Evolutionary conservation across 2,888 invertebrate genomes (phyloP), one percentile per base, ranked within the genome.

Genomic region (Rhorus exstirpatorius): DNA sequence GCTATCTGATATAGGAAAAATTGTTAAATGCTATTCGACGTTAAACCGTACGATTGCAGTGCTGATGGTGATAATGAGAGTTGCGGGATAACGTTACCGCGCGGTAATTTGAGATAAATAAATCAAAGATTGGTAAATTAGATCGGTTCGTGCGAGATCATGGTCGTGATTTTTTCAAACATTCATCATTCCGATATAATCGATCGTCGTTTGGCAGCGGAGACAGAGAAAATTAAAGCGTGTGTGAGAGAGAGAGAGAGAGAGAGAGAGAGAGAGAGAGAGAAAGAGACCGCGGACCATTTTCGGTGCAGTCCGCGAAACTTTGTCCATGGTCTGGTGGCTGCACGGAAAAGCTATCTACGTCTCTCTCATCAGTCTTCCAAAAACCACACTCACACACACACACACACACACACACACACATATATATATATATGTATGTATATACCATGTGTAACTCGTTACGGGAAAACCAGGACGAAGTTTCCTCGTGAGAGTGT

Each of bases 381-480:
- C 61, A 51, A 19, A 31, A 10, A 21, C 21, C 19, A 41, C 10
- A n/a, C 12, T n/a, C n/a, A n/a, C n/a, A n/a, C n/a, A n/a, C n/a
- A n/a, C n/a, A n/a, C n/a, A n/a, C n/a, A n/a, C n/a, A n/a, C n/a
- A n/a, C n/a, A n/a, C n/a, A n/a, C n/a, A n/a, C n/a, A n/a, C n/a
- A n/a, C 10, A n/a, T 38, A 19, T 21, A 21, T 21, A 31, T 17
- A 49, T 24, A 44, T 21, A 35, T 35, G 31, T 55, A 24, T 24
- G 14, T n/a, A 24, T 44, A 31, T 31, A 41, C 67, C 67, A 35
- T 60, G 38, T 86, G 83, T 86, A 84, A 86, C 83, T 85, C 83
- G 81, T 83, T 81, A 77, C 79, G 60, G 63, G 61, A 60, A 63
- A 67, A 77, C 58, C 77, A 26, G 76, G 60, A 60, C 53, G 65